Base-by-base conservation (phyloP, 2,797 vertebrate species). In the Ara ararauna region DNA sequence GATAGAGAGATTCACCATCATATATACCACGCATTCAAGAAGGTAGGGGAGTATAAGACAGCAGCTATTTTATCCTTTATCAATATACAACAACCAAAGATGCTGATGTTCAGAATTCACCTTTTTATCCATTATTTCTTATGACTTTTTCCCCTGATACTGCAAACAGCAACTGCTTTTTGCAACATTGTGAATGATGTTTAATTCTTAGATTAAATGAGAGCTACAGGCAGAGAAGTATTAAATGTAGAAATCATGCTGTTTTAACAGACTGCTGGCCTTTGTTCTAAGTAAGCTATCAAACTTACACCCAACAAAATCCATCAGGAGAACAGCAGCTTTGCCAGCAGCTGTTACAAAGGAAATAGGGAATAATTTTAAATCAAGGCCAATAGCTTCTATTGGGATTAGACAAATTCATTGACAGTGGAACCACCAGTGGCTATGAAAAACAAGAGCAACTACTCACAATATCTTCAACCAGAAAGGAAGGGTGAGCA, bases 321-420 rank as follows among this genome's bases (percentile, higher is more conserved):
- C 72, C 74, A 84, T 82, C 73, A 88, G 72, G 45, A 93, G 79
- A 89, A 60, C n/a, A 91, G 29, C 66, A 89, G 76, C 70, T 89
- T 87, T 94, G 78, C 62, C 81, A 93, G 76, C n/a, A 83, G 58
- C 66, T 58, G 29, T 51, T 92, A 38, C 14, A 88, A 75, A 71
- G 20, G 36, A 24, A 81, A 89, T 9, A 75, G 23, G 70, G 60
- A 93, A 79, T 84, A 81, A 64, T 75, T 89, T 91, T n/a, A 58
- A 93, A 17, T 79, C 92, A 88, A 82, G 17, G 21, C 26, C 4
- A 88, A 45, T 84, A 96, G 82, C 10, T 67, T 76, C 36, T 73
- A 2, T 24, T 34, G 10, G n/a, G 66, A 84, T 78, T 66, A 66
- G 58, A 86, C 26, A 81, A 50, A 89, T 71, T 60, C 10, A 4